These are phyloP conservation scores for Meriones unguiculatus DNA, from an alignment of 2,113 vertebrate species.

Conservation along the genomic window DNA sequence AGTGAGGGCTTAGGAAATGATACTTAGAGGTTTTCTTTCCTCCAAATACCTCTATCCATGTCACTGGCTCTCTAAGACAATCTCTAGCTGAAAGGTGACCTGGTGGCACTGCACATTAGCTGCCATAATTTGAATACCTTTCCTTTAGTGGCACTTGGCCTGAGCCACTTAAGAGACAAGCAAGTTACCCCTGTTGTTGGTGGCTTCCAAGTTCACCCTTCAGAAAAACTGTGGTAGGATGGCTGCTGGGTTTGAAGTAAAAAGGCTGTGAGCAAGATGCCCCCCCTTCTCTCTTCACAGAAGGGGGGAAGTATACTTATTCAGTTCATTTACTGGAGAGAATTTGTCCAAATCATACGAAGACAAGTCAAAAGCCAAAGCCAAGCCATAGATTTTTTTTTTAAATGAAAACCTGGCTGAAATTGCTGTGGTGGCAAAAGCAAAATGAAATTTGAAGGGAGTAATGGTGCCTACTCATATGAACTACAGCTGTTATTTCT, in stretches of 20 bases:
- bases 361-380: slow-evolving; percentile 34
- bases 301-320: not conserved
- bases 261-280: not conserved
- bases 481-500: not conserved
- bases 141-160: not conserved
- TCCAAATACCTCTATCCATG: not conserved
- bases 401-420: not conserved
- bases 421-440: not conserved
- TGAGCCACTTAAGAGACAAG: not conserved
- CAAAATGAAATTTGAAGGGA: slow-evolving; percentile 7
- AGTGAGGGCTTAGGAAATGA: not conserved
- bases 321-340: not conserved
- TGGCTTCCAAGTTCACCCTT: not conserved
- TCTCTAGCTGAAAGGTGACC: not conserved
- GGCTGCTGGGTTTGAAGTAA: not conserved
- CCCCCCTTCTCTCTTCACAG: not conserved
- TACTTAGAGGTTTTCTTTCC: not conserved
- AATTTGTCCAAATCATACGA: not conserved
- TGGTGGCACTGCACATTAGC: not conserved
- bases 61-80: not conserved
- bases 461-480: not conserved
- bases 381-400: not conserved
- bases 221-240: not conserved
- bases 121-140: not conserved
- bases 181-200: accelerated